Evolutionary conservation across 1,140 invertebrate genomes (phyloP).

Genomic region (Lanistes nyassanus): DNA sequence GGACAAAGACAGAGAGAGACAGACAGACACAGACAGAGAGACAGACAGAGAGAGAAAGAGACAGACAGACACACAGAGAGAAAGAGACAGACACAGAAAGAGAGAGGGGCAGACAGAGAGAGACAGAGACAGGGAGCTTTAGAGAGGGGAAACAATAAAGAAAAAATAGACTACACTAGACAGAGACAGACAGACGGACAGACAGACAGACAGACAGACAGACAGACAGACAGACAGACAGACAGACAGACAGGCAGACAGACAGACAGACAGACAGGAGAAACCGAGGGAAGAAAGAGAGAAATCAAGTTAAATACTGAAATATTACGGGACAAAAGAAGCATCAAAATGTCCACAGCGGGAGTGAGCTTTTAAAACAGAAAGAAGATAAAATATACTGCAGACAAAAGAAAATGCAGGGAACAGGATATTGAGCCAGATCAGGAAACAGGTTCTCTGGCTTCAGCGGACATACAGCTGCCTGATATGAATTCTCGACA

Average conservation of each 20-base stretch:
- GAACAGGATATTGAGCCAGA: background rate
- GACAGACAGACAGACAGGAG: too few species aligned
- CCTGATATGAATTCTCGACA: background rate
- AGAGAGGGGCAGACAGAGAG: background rate
- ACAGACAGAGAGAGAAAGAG: background rate
- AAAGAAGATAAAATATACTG: background rate
- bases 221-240: background rate
- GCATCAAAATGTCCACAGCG: background rate
- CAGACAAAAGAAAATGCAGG: background rate
- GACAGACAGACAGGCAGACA: too few species aligned
- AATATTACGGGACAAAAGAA: background rate
- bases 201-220: too few species aligned
- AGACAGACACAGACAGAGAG: slow-evolving; percentile 4
- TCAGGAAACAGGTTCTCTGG: background rate
- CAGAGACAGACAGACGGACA: too few species aligned
- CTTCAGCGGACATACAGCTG: background rate
- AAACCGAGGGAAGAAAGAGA: background rate
- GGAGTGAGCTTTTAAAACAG: background rate
- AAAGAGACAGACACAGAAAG: background rate
- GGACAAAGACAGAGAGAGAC: background rate
- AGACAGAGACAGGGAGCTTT: background rate
- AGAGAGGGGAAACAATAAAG: background rate
- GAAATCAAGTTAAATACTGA: background rate
- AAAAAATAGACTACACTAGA: background rate
- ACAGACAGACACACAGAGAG: background rate